Base-by-base conservation (phyloP, 2,797 vertebrate species). In the Acanthornis magna region DNA sequence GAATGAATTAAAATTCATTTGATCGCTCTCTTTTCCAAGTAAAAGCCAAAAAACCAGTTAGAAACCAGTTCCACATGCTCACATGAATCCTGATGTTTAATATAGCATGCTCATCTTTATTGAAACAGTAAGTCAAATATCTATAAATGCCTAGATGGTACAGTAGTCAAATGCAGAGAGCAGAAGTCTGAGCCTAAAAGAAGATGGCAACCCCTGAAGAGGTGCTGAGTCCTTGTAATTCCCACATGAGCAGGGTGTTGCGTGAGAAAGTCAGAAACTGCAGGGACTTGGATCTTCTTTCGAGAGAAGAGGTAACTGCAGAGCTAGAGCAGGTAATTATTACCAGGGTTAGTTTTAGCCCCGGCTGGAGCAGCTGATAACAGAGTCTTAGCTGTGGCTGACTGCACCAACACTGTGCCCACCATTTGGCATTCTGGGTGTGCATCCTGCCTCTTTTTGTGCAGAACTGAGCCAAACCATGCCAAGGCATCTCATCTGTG, bases 401-500 rank as follows among this genome's bases (percentile, higher is more conserved):
- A 21, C 71, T 36, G 15, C 15, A 34, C 25, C 45, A n/a, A 32
- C 21, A 51, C 30, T 0, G 0, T 16, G 25, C 38, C 53, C 32
- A 40, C 10, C 14, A 1, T 48, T 32, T 70, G 43, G 19, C 16
- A 51, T 34, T 50, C 53, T 50, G 43, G 27, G 7, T 21, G 18
- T 40, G 42, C 29, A 78, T 21, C 40, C 42, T 72, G 21, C 38
- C 63, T 17, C 40, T 21, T 51, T 75, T 51, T 9, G 7, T 67
- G 23, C 11, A 2, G 1, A 42, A 20, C 65, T 43, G 78, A 87
- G 15, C 43, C 10, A 36, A 36, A 36, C 36, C 36, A 36, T 36
- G 8, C 36, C 0, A 0, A 66, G 5, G 13, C 4, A 3, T 10
- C 32, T n/a, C 36, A 25, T 85, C 29, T 38, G 17, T 40, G 60